Conservation (phyloP, 1,140 invertebrate species). For the Melipona quadrifasciata region DNA sequence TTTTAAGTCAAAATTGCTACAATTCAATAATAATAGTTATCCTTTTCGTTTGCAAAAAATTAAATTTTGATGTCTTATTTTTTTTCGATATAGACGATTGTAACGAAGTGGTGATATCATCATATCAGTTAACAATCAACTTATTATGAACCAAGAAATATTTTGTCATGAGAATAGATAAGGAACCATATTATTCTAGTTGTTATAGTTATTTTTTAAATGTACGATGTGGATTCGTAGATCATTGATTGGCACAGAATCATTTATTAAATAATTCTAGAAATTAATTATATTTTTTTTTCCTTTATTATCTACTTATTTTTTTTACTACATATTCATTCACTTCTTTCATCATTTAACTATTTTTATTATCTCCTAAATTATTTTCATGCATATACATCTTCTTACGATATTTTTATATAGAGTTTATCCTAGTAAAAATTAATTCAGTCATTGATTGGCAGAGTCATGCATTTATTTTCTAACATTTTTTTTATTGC, state of each 20-base stretch:
- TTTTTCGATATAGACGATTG: not conserved
- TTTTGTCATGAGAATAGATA: too few relatives aligned
- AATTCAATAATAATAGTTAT: too few relatives aligned
- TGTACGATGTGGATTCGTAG: not conserved
- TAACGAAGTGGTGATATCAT: too few relatives aligned
- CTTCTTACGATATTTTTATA: not conserved
- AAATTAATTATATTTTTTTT: not conserved
- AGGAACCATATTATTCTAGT: too few relatives aligned
- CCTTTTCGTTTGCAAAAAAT: not conserved
- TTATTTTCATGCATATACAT: not conserved
- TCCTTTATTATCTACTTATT: not conserved
- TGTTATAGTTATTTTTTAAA: not conserved
- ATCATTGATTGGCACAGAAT: constrained; percentile 14
- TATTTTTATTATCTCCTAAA: not conserved
- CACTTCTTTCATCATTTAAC: too few relatives aligned
- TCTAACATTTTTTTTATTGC: not conserved
- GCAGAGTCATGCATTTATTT: too few relatives aligned
- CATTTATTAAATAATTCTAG: not conserved
- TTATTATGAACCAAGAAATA: too few relatives aligned
- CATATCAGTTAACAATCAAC: too few relatives aligned
- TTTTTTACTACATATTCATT: not conserved
- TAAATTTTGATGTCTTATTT: not conserved
- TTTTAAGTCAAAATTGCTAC: too few relatives aligned
- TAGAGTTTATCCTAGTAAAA: too few relatives aligned
- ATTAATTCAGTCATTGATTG: too few relatives aligned